Evolutionary conservation across 2,888 invertebrate species (phyloP), one percentile per base, ranked within the genome.

Genomic region (Hirudinaria manillensis): DNA sequence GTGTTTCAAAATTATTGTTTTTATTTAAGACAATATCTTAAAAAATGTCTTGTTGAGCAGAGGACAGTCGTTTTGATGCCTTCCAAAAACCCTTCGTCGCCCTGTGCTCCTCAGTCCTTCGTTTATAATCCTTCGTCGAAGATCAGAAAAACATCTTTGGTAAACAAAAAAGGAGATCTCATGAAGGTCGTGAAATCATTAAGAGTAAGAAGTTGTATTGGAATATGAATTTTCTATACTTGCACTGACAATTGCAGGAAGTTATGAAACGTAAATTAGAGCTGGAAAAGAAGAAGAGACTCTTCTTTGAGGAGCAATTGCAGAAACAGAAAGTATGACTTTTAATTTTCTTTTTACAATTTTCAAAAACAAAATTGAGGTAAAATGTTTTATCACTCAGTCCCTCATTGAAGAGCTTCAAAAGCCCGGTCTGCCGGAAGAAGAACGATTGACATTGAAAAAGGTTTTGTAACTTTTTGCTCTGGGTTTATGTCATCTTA

Each of bases 1-100:
- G 45, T 45, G 45, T 45, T 16, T 45, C 16, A 1, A 68, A 34
- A 68, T 68, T 68, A 24, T 24, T 21, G 27, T 68, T 34, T n/a
- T 68, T 13, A 68, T 34, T 2, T 36, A 2, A 27, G 13, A n/a
- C n/a, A 7, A 61, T 29, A n/a, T 10, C 13, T 27, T 29, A 61
- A 21, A 10, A 45, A 7, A 16, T 61, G 29, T 61, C 3, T 61
- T 29, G 13, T 68, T 24, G 16, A 10, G 32, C 36, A 68, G 68
- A 68, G 68, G n/a, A 68, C 68, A 34, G 68, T 68, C 10, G 21
- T 68, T 24, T n/a, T 68, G 32, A 36, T 68, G 32, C 68, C 68
- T 34, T 36, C 68, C 16, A 68, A 34, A 27, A 29, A 61, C 19
- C 24, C 68, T n/a, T 16, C 29, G 13, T 34, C 68, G 34, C 4